Evolutionary conservation across 2,113 vertebrate species (phyloP), one percentile per base, ranked within the genome.

Genomic region (Fregetta grallaria): DNA sequence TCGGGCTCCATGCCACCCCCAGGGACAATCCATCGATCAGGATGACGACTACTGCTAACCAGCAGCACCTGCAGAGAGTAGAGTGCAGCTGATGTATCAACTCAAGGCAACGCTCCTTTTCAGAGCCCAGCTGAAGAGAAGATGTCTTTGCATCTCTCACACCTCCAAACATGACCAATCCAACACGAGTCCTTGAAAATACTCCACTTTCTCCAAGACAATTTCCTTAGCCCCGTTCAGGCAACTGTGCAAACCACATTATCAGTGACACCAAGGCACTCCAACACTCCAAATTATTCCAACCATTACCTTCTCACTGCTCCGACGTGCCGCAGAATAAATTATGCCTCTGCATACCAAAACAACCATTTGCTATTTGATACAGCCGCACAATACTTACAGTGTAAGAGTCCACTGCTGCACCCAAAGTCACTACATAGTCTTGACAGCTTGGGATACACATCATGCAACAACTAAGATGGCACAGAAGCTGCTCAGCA

Each of bases 1-100:
- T 99, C 99, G 0, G 99, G 99, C 97, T 99, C 99, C 99, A 99
- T 99, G 86, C 99, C 99, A 34, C 99, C 99, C 72, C 99, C 99
- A 11, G 99, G 99, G 85, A 99, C 99, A 55, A 99, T 99, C 99
- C 99, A 99, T 97, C 99, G 99, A 83, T 99, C 99, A 7, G 99
- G 99, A 97, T 99, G 98, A 86, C 99, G 98, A 98, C 99, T 99
- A 58, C 99, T 99, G 98, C 99, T 99, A 92, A 99, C 99, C 49
- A 99, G 97, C 95, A 99, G 97, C 92, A 99, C 99, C 99, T 99
- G 97, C 5, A 3, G 91, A 42, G 56, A 92, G 62, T 3, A 94
- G 58, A 85, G 61, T 56, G 44, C n/a, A 88, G 86, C 53, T 68
- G 26, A 73, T 4, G 25, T 1, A 11, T 3, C 13, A 68, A 36